Evolutionary conservation across 1,140 invertebrate genomes (phyloP), one percentile per base, ranked within the genome.

Genomic region (Temnothorax curvispinosus): DNA sequence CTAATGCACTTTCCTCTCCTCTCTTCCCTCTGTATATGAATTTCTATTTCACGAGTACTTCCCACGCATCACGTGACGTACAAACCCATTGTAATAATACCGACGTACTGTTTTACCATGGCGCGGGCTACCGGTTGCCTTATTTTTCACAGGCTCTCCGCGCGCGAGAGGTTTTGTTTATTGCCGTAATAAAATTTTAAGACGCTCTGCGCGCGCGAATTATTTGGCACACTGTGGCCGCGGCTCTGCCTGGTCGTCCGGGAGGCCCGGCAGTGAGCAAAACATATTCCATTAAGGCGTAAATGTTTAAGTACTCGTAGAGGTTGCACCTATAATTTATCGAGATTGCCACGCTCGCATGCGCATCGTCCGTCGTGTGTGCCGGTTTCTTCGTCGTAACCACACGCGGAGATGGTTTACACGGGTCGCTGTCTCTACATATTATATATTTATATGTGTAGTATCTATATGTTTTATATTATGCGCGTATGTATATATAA

Each of bases 221-320:
- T 84, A 84, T 84, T 84, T 54, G 62, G 77, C 77, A 67, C 77
- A 54, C 62, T 15, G 18, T 41, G 67, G 50, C 54, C 13, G 11
- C 54, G 47, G 80, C 27, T 60, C 58, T 47, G 32, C 27, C 32
- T 27, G 69, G 38, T 60, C 41, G 77, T 74, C 18, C 18, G 15
- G 27, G n/a, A 84, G 56, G 62, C n/a, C 3, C 60, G 60, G 67
- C 67, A 47, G 38, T 74, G 54, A 60, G 69, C 80, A 75, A 80
- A 76, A 56, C 58, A 82, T 89, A 65, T 89, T 86, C 87, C 88
- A 89, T 89, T 81, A 89, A 89, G 50, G 76, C 35, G 54, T 88
- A 87, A 89, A 89, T 87, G 88, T 89, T 89, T 72, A 77, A 87
- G 76, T 75, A 67, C 56, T 21, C n/a, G 1, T 62, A 41, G 41